Percentiles rank a stretch among this genome's conserved stretches.
Evolutionary conservation across 2,113 vertebrate species (phyloP).

Genomic region (Chroicocephalus ridibundus): DNA sequence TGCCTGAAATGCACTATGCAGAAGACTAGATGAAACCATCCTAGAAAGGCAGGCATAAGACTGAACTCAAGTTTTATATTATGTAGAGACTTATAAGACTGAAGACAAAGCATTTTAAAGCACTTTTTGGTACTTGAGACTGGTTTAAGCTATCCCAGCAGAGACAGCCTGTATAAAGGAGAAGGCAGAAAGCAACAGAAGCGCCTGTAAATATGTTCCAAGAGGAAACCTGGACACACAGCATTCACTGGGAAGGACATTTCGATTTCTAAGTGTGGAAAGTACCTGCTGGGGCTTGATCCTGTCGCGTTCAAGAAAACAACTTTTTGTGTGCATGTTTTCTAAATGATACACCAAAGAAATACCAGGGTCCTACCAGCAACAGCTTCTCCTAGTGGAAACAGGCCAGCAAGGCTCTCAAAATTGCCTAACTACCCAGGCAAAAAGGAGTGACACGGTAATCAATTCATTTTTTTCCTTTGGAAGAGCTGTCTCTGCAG

Average conservation of each 20-base stretch:
- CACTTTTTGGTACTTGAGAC: neutral
- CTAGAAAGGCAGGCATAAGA: neutral
- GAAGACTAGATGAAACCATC: neutral
- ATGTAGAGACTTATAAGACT: neutral
- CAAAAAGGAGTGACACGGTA: neutral
- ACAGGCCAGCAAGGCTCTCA: neutral
- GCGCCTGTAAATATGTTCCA: neutral
- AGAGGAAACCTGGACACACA: neutral
- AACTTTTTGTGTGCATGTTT: neutral
- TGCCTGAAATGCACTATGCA: neutral
- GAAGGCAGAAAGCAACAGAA: neutral
- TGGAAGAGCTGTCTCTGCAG: neutral
- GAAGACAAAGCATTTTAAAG: neutral
- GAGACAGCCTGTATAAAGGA: neutral
- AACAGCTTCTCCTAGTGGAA: neutral
- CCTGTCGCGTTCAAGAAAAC: fast-evolving
- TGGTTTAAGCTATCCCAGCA: neutral
- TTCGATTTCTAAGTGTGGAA: neutral
- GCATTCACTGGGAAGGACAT: neutral
- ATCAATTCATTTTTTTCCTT: neutral
- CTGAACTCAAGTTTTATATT: neutral
- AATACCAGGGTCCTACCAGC: neutral
- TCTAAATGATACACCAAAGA: neutral
- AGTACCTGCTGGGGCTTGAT: neutral
- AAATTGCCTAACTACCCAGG: neutral